Conservation (phyloP, 1,140 invertebrate species). For the Drosophila sucinea region DNA sequence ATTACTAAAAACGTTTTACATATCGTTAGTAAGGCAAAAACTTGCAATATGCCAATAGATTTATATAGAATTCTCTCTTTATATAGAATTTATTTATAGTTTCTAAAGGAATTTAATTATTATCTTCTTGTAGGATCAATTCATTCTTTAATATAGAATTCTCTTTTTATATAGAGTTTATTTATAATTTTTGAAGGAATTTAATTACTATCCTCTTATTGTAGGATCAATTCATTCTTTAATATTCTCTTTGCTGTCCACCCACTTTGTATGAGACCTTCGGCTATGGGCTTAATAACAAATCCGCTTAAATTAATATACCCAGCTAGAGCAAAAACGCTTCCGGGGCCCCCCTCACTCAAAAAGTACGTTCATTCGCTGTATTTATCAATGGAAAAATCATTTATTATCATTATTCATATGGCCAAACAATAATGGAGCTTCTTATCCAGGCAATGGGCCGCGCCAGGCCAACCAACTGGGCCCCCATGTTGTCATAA, state of each 20-base stretch:
- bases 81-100: too few relatives aligned
- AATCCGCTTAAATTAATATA: slow-evolving; percentile 45
- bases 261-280: background rate
- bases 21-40: too few relatives aligned
- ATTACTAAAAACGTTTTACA: too few relatives aligned
- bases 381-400: slow-evolving; percentile 57
- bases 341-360: slow-evolving; percentile 37
- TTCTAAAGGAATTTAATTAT: too few relatives aligned
- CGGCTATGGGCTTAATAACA: slow-evolving; percentile 2
- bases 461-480: slow-evolving; percentile 12
- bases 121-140: too few relatives aligned
- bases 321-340: slow-evolving; percentile 10
- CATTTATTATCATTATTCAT: slow-evolving; percentile 56
- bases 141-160: too few relatives aligned
- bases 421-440: slow-evolving; percentile 50
- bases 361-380: slow-evolving; percentile 33
- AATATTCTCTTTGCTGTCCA: too few relatives aligned
- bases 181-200: too few relatives aligned
- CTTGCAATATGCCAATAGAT: background rate
- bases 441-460: slow-evolving; percentile 31
- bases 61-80: background rate
- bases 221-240: too few relatives aligned
- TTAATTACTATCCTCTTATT: too few relatives aligned
- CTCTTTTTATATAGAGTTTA: too few relatives aligned
- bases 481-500: background rate